Percentiles rank a stretch among this genome's conserved stretches.
Conservation (phyloP, 2,888 invertebrate genomes). For the Xestoiulus laeticollis region DNA sequence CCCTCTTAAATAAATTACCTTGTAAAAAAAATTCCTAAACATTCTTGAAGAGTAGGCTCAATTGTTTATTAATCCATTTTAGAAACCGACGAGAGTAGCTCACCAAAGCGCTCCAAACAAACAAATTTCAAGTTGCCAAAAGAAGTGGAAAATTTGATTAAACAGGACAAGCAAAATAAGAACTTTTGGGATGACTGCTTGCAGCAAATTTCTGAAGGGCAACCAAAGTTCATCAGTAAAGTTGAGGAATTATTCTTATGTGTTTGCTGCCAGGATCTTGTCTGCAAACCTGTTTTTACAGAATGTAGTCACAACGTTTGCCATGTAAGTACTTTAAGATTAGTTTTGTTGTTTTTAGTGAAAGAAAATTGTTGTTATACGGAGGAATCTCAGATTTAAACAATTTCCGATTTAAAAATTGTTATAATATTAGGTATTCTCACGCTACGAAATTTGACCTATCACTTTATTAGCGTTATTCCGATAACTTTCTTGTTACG, state of each 20-base stretch:
- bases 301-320: conserved; percentile 81
- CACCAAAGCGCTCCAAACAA: conserved; percentile 57
- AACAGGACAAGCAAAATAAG: conserved; percentile 71
- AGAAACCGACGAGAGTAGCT: conserved; percentile 58
- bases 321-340: conserved; percentile 65
- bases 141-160: conserved; percentile 66
- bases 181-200: conserved; percentile 77
- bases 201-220: conserved; percentile 66
- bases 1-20: no score
- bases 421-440: no score
- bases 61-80: background rate
- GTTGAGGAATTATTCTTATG: conserved; percentile 77
- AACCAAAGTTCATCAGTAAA: conserved; percentile 71
- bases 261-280: conserved; percentile 80
- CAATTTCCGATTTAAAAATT: no score
- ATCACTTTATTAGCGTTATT: no score
- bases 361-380: no score
- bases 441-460: no score
- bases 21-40: no score
- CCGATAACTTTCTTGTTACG: no score
- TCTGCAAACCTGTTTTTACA: conserved; percentile 76
- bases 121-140: conserved; percentile 64
- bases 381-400: no score
- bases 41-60: background rate
- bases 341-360: no score